Percentiles rank a stretch among this genome's conserved stretches.
Conservation (phyloP, 2,888 invertebrate species). For the Ormyrus labotus region DNA sequence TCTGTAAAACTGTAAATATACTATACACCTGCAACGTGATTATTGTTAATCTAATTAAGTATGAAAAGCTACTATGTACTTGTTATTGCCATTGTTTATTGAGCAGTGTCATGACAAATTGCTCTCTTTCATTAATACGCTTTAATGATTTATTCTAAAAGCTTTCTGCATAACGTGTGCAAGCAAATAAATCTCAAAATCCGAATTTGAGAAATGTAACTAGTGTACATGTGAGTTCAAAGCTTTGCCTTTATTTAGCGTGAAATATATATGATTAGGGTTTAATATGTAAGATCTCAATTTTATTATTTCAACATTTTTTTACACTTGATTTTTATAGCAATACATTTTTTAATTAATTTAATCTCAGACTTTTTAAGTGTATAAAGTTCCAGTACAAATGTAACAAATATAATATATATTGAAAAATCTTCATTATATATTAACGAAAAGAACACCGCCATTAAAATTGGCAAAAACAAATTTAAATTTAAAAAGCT, state of each 20-base stretch:
- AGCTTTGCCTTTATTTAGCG: slow-evolving; percentile 43
- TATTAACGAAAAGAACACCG: background rate
- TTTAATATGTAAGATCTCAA: slow-evolving; percentile 38
- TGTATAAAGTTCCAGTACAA: slow-evolving; percentile 25
- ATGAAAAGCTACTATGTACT: slow-evolving; percentile 26
- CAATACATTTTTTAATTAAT: background rate
- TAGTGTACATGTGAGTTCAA: slow-evolving; percentile 48
- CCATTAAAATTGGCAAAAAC: background rate
- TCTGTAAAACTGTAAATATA: slow-evolving; percentile 55
- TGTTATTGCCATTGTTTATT: slow-evolving; percentile 20
- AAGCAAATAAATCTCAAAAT: slow-evolving; percentile 28
- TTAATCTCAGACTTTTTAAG: slow-evolving; percentile 17
- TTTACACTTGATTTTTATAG: slow-evolving; percentile 26
- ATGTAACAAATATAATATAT: slow-evolving; percentile 25
- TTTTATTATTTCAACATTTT: slow-evolving; percentile 13
- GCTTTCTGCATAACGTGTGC: slow-evolving; percentile 45
- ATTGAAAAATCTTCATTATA: slow-evolving; percentile 24
- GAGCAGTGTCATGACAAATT: slow-evolving; percentile 18
- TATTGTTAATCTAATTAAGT: slow-evolving; percentile 41
- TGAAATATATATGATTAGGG: background rate
- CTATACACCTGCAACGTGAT: slow-evolving; percentile 16
- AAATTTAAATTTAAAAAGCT: slow-evolving; percentile 10
- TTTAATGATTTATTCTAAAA: slow-evolving; percentile 42
- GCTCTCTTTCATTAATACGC: slow-evolving; percentile 49
- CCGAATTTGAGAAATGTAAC: slow-evolving; percentile 41